Evolutionary conservation across 2,113 vertebrate species (phyloP).

Genomic region (Menidia beryllina): DNA sequence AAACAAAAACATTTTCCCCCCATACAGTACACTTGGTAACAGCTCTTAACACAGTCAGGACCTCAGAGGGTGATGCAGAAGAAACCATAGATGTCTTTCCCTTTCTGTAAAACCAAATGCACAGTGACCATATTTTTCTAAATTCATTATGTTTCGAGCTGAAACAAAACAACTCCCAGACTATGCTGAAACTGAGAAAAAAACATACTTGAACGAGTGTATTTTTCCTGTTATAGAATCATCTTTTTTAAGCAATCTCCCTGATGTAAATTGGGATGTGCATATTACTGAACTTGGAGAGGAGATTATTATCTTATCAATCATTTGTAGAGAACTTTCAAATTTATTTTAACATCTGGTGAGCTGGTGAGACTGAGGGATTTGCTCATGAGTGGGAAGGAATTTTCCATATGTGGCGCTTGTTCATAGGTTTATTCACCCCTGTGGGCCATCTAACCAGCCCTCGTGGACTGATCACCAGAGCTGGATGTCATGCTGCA

Average conservation of each 20-base stretch:
- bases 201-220: neutral
- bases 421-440: conserved; percentile 11
- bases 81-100: neutral
- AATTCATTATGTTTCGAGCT: neutral
- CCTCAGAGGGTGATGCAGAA: neutral
- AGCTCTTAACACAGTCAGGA: neutral
- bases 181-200: neutral
- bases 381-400: conserved; percentile 20
- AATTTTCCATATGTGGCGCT: conserved; percentile 10
- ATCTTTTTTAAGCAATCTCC: neutral
- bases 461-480: conserved; percentile 43
- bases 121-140: neutral
- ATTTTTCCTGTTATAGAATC: neutral
- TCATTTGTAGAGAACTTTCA: conserved; percentile 3
- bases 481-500: conserved; percentile 56
- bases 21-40: neutral
- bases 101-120: neutral
- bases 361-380: conserved; percentile 14
- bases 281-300: conserved; percentile 1
- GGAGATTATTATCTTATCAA: conserved; percentile 11
- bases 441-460: conserved; percentile 12
- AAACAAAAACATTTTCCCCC: neutral
- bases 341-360: conserved; percentile 32
- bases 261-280: conserved; percentile 1
- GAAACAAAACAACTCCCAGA: neutral